These are phyloP conservation scores for Calameuta filiformis DNA, from an alignment of 2,888 invertebrate species.

Conservation along the genomic window DNA sequence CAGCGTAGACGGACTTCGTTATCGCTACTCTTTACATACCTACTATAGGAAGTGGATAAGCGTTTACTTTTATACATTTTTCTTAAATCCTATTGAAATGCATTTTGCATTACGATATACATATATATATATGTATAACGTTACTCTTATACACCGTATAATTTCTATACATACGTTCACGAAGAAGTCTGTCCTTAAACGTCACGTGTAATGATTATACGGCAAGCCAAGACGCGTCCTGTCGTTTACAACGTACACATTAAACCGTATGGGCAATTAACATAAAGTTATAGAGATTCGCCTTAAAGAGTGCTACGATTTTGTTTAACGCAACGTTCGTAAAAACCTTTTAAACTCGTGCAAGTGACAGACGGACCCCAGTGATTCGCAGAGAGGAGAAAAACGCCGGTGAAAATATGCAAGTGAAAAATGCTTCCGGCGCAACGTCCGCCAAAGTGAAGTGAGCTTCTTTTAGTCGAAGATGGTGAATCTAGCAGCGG, in stretches of 20 bases:
- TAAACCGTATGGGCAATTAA: not conserved
- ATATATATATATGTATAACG: no score
- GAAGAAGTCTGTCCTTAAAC: not conserved
- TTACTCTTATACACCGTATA: no score
- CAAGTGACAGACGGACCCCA: not conserved
- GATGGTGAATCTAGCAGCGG: not conserved
- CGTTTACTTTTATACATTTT: not conserved
- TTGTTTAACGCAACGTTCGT: not conserved
- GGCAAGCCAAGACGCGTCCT: not conserved
- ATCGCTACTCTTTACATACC: not conserved
- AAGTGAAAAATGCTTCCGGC: not conserved
- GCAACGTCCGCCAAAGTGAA: not conserved
- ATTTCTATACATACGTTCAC: no score
- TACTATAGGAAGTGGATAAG: not conserved
- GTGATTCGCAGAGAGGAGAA: not conserved
- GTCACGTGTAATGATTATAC: not conserved
- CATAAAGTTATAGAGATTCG: not conserved
- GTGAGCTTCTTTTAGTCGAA: not conserved
- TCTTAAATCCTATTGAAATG: no score
- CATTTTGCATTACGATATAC: no score
- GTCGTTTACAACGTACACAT: not conserved
- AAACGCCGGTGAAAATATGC: not conserved
- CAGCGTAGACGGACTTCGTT: not conserved
- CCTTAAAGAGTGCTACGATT: not conserved
- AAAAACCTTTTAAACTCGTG: not conserved